These are phyloP conservation scores for Heterohyrax brucei DNA, from an alignment of 2,797 vertebrate species.

Conservation along the genomic window DNA sequence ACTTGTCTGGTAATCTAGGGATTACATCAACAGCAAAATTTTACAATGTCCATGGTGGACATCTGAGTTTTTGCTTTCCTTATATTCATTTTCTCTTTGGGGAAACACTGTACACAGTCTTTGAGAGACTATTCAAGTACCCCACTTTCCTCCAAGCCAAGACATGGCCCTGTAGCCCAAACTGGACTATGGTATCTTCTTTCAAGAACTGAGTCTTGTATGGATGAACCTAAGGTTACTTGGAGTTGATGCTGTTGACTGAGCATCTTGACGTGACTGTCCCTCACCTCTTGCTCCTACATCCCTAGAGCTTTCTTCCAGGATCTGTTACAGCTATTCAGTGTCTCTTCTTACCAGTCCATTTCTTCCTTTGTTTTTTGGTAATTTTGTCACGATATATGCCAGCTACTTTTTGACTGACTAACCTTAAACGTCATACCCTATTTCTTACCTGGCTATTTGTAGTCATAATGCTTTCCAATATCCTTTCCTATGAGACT, in stretches of 20 bases:
- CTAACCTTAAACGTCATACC: neutral
- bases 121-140: neutral
- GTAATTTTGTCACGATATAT: neutral
- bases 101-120: neutral
- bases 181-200: too few relatives aligned
- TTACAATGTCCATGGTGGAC: neutral
- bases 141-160: neutral
- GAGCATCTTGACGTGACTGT: neutral
- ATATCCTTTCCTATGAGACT: neutral
- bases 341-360: neutral
- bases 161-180: neutral
- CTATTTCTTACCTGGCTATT: neutral
- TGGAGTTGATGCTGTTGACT: neutral
- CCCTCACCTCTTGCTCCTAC: neutral
- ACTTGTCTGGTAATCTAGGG: neutral
- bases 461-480: neutral
- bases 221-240: neutral
- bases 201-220: neutral
- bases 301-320: neutral
- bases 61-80: neutral
- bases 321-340: neutral
- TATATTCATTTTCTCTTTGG: neutral
- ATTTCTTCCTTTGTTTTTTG: neutral
- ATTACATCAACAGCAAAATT: neutral
- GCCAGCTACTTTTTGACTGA: constrained; percentile 19